Base-by-base conservation (phyloP, 1,140 invertebrate species). In the Bombus polaris region DNA sequence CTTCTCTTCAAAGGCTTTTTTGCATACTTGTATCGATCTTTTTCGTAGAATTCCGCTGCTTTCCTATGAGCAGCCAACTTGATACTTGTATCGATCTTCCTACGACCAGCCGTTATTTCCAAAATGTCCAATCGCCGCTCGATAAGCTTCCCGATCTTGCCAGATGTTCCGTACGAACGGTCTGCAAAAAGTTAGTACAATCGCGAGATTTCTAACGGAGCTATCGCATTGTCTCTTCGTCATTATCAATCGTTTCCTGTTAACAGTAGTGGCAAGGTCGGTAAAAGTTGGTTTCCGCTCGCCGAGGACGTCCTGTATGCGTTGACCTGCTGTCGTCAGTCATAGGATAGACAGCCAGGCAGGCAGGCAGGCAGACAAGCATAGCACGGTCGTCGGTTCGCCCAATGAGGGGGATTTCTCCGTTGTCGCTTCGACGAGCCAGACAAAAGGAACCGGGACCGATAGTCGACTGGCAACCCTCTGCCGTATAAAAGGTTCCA, bases 401-500 rank as follows among this genome's bases (percentile, higher is more conserved):
- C 10, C 73, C 70, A 72, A 85, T 39, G 80, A 66, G 83, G 80
- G 87, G 83, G 68, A 74, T 87, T 87, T 90, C 88, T 87, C 75
- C 77, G 83, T 88, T 86, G 87, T 88, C 87, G 89, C 85, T 91
- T 90, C 89, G 89, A 88, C 91, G 86, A 86, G 37, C 73, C 84
- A 85, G 90, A 92, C 89, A 92, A 92, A 92, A 90, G 91, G 81
- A 84, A 35, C 85, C n/a, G 86, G 89, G 80, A 57, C 88, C 84
- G 76, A 80, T 80, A 82, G 87, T 87, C 86, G 88, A 86, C 88
- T 71, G 76, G 87, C 87, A 87, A 88, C 90, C 92, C 89, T 87
- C 86, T 78, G 79, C 10, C 18, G 73, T 83, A 92, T 93, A 87
- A 93, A 93, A 92, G 92, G 88, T 76, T 93, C 89, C 87, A 92